Conservation (phyloP, 2,888 invertebrate genomes). For the Hypselothyrea guttata region DNA sequence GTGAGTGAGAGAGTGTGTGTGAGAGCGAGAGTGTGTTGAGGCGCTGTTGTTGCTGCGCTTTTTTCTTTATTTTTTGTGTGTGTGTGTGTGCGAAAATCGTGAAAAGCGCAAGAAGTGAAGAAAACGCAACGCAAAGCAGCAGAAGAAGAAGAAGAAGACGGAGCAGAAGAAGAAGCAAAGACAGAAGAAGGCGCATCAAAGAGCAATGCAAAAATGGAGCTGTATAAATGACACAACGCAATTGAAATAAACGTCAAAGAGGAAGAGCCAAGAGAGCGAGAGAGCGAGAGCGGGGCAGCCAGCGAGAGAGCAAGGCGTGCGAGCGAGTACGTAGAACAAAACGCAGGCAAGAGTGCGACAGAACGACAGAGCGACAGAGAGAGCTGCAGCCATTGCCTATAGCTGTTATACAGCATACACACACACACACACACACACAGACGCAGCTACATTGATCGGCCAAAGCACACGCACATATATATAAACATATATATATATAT, state of each 20-base stretch:
- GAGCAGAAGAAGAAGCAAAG: slow-evolving; percentile 1
- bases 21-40: slow-evolving; percentile 23
- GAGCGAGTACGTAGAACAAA: no score
- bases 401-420: slow-evolving; percentile 20
- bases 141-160: slow-evolving; percentile 7
- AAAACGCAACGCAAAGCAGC: slow-evolving; percentile 23
- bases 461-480: slow-evolving; percentile 14
- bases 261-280: not conserved
- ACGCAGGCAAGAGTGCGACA: no score
- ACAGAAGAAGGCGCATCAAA: slow-evolving; percentile 10
- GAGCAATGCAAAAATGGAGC: slow-evolving; percentile 43
- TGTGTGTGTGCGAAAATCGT: slow-evolving; percentile 45
- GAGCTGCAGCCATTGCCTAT: slow-evolving; percentile 34
- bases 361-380: not conserved
- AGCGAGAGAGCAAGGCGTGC: not conserved
- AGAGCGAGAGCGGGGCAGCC: slow-evolving; percentile 3
- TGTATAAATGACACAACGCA: slow-evolving; percentile 43
- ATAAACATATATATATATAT: slow-evolving; percentile 12
- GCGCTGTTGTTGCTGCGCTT: slow-evolving; percentile 41
- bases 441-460: slow-evolving; percentile 20
- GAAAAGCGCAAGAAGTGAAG: slow-evolving; percentile 24
- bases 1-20: not conserved
- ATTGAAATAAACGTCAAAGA: slow-evolving; percentile 33
- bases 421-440: slow-evolving; percentile 5
- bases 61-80: slow-evolving; percentile 41